phyloP scores from a whole-genome alignment of 2,797 vertebrate species.

The Parauchenoglanis punctatus region DNA sequence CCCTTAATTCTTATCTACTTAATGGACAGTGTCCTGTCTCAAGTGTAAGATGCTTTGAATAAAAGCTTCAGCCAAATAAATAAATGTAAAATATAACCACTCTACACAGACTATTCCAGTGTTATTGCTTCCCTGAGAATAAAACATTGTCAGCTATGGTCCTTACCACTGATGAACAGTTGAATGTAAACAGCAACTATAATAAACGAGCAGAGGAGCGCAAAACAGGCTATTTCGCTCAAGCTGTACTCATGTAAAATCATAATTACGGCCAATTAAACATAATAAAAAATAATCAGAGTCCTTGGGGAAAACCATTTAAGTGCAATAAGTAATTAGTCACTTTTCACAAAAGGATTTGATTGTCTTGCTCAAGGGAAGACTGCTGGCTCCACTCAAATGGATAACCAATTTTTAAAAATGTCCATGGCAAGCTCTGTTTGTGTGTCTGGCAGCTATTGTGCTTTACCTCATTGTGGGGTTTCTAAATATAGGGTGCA shows the following conservation, averaged over 20 bases:
- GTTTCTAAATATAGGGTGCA: constrained; percentile 37
- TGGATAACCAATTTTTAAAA: constrained; percentile 26
- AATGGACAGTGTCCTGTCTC: neutral
- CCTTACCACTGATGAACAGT: neutral
- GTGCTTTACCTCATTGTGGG: constrained; percentile 34
- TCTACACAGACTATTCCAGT: neutral
- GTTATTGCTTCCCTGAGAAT: neutral
- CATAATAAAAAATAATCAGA: constrained; percentile 28
- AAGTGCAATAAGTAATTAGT: constrained; percentile 40
- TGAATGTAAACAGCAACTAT: constrained; percentile 1
- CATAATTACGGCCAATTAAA: constrained; percentile 43
- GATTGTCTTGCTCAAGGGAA: constrained; percentile 28
- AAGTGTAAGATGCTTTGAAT: neutral
- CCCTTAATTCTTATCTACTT: neutral
- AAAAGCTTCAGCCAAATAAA: neutral
- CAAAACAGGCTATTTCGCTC: constrained; percentile 18
- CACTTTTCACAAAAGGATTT: constrained; percentile 34
- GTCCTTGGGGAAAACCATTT: constrained; percentile 21
- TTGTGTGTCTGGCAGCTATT: constrained; percentile 42
- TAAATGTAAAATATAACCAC: neutral
- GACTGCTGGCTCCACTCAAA: constrained; percentile 21
- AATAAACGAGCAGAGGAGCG: neutral
- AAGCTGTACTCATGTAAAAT: constrained; percentile 17
- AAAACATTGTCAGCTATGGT: neutral
- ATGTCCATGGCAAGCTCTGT: constrained; percentile 26